Percentiles rank a stretch among this genome's conserved stretches.
Evolutionary conservation across 2,113 vertebrate genomes (phyloP).

Genomic region (Hystrix cristata): DNA sequence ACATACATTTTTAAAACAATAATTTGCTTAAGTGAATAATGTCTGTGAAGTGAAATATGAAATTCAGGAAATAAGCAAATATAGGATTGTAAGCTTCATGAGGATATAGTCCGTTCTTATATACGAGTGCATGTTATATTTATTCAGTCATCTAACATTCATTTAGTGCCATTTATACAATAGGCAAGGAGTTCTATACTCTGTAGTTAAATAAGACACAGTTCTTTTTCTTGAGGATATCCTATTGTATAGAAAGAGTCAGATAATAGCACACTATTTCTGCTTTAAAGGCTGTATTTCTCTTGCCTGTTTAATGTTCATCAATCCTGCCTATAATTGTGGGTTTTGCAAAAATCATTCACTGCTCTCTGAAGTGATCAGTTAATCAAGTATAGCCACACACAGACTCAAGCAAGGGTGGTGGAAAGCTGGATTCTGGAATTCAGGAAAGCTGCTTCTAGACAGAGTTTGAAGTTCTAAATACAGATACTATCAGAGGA

Average conservation of each 20-base stretch:
- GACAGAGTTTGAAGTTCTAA: neutral
- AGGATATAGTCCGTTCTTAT: neutral
- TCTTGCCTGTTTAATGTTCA: slow-evolving; percentile 76
- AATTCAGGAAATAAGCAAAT: neutral
- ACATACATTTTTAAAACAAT: neutral
- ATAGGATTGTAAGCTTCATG: neutral
- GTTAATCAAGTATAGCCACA: slow-evolving; percentile 71
- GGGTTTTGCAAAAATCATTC: slow-evolving; percentile 74
- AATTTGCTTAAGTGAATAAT: neutral
- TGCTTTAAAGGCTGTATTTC: slow-evolving; percentile 62
- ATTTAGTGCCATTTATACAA: neutral
- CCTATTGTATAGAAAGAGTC: slow-evolving; percentile 10
- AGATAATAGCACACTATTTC: slow-evolving; percentile 52
- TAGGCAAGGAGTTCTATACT: slow-evolving; percentile 5
- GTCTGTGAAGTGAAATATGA: neutral
- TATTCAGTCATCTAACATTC: neutral
- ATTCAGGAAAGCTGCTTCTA: slow-evolving; percentile 22
- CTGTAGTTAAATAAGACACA: slow-evolving; percentile 48
- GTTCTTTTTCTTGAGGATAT: slow-evolving; percentile 49
- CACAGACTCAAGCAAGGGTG: neutral
- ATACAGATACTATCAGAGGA: neutral
- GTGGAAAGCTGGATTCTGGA: slow-evolving; percentile 4
- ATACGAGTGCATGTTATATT: neutral
- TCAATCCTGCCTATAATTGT: slow-evolving; percentile 66
- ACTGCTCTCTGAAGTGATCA: slow-evolving; percentile 73